These are phyloP conservation scores for Uria aalge DNA, from an alignment of 2,113 vertebrate species.

Conservation along the genomic window DNA sequence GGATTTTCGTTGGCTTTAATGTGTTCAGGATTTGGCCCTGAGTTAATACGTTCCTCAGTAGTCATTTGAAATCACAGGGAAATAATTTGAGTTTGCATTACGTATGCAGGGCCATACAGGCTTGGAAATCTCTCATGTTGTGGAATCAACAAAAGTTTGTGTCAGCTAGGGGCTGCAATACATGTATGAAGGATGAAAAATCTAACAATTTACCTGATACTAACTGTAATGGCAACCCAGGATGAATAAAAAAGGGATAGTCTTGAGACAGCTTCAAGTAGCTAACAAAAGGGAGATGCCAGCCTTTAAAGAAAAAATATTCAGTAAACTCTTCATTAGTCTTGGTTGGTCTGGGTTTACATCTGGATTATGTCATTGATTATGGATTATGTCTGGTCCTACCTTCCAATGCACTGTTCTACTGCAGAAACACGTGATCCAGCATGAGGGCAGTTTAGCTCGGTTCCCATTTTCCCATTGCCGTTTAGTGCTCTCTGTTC, in stretches of 20 bases:
- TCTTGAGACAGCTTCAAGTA: neutral
- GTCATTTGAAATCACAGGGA: neutral
- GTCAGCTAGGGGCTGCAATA: neutral
- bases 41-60: neutral
- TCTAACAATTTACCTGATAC: neutral
- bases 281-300: neutral
- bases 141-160: neutral
- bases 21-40: neutral
- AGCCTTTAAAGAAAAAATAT: neutral
- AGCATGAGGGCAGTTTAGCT: neutral
- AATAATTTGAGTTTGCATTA: neutral
- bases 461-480: neutral
- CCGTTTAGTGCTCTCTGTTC: neutral
- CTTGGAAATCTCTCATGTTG: neutral
- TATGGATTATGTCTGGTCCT: neutral
- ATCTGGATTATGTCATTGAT: no score
- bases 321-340: neutral
- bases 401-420: neutral
- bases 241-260: neutral
- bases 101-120: neutral
- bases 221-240: neutral
- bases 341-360: neutral
- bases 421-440: neutral
- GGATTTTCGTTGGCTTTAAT: neutral
- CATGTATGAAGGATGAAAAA: fast-evolving